Evolutionary conservation across 2,888 invertebrate genomes (phyloP), one percentile per base, ranked within the genome.

Genomic region (Griposia aprilina): DNA sequence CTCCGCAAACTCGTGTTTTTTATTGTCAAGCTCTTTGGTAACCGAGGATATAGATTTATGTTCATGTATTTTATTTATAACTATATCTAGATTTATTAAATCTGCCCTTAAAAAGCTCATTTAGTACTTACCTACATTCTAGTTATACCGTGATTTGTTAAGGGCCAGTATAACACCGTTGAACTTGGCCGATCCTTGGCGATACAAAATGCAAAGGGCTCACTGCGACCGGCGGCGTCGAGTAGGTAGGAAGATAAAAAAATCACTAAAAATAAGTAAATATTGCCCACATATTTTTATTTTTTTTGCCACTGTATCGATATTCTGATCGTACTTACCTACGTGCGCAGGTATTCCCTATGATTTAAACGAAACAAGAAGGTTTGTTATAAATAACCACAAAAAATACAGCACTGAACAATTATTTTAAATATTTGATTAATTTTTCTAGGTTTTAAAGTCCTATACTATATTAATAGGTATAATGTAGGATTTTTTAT

Each of bases 1-100:
- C 78, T 84, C 89, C 88, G 89, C 88, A 90, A 91, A 90, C 86
- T 89, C 89, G 86, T 90, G 88, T 89, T 88, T 90, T 90, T 91
- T 90, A 89, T 89, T 89, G 87, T 89, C 80, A 85, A 88, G 82
- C 80, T 87, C 84, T 88, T 88, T 87, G 80, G 88, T 88, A 87
- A 66, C 81, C 30, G 23, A 59, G n/a, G n/a, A 80, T 73, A 72
- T 70, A n/a, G 71, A 71, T 72, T 81, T 62, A 59, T 60, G 52
- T 81, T 68, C 36, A 23, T 68, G 45, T 81, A 26, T 72, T 60
- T 55, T 70, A 36, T 52, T 83, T 70, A 57, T 68, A 68, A 77
- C 70, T 50, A 71, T 5, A 23, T 50, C 15, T 74, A 20, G 48
- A 30, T 55, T 48, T 10, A 50, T n/a, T 45, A 26, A 41, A 41